These are phyloP conservation scores for Latrodectus geometricus DNA, from an alignment of 1,140 invertebrate genomes.

Conservation along the genomic window DNA sequence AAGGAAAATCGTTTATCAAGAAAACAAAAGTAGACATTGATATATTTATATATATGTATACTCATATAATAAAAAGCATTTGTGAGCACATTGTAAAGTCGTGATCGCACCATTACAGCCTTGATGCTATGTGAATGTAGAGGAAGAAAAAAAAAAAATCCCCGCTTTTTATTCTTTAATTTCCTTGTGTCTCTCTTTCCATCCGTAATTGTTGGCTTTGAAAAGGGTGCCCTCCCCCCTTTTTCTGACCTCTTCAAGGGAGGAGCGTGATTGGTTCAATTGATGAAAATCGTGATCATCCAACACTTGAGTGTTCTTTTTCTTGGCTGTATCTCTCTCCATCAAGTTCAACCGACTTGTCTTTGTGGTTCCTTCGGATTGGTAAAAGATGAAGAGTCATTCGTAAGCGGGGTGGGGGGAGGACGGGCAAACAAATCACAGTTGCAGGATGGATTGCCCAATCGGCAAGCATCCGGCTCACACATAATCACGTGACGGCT, in stretches of 20 bases:
- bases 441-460: not conserved
- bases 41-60: not conserved
- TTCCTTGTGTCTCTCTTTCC: not conserved
- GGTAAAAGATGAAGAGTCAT: not conserved
- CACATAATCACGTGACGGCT: not conserved
- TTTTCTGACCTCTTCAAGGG: not conserved
- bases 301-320: not conserved
- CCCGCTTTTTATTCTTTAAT: not conserved
- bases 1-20: not conserved
- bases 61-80: not conserved
- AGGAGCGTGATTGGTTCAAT: not conserved
- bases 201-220: not conserved
- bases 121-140: not conserved
- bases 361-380: not conserved
- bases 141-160: not conserved
- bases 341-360: not conserved
- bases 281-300: not conserved
- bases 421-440: not conserved
- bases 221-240: not conserved
- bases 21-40: not conserved
- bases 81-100: not conserved
- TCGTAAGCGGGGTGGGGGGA: not conserved
- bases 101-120: not conserved
- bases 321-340: not conserved
- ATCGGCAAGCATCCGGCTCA: not conserved